A percentile compares a stretch with the other conserved stretches of the same genome.
Evolutionary conservation across 2,113 vertebrate genomes (phyloP).

Genomic region (Apistogramma diplotaenia): DNA sequence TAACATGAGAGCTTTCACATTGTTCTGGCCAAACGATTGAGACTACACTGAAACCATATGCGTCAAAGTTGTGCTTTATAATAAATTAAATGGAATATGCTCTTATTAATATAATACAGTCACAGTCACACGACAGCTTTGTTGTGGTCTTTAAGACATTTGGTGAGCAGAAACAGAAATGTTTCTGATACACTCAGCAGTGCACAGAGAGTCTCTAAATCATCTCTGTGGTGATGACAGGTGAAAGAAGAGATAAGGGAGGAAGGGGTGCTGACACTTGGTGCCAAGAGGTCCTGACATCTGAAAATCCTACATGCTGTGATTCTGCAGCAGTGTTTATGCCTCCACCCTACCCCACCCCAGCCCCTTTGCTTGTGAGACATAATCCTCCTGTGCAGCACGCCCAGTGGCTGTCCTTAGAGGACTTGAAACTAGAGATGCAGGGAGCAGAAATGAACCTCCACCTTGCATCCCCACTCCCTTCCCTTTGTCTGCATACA

Average conservation of each 20-base stretch:
- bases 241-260: slow-evolving; percentile 14
- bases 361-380: background rate
- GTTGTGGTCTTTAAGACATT: background rate
- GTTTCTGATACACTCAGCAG: background rate
- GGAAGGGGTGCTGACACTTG: background rate
- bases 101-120: background rate
- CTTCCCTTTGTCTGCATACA: slow-evolving; percentile 65
- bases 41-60: background rate
- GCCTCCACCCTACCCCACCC: background rate
- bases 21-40: background rate
- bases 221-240: slow-evolving; percentile 38
- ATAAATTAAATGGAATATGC: background rate
- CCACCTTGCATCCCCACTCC: slow-evolving; percentile 39
- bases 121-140: background rate
- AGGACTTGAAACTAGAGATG: slow-evolving; percentile 64
- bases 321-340: background rate
- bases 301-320: background rate
- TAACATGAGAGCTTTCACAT: background rate
- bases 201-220: slow-evolving; percentile 1
- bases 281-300: slow-evolving; percentile 26
- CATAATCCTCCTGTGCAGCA: slow-evolving; percentile 28
- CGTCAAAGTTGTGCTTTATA: background rate
- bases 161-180: slow-evolving; percentile 11
- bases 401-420: slow-evolving; percentile 24
- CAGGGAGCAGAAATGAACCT: slow-evolving; percentile 20